A percentile compares a stretch with the other conserved stretches of the same genome.
phyloP scores from a whole-genome alignment of 2,113 vertebrate species.

The Salvelinus namaycush region DNA sequence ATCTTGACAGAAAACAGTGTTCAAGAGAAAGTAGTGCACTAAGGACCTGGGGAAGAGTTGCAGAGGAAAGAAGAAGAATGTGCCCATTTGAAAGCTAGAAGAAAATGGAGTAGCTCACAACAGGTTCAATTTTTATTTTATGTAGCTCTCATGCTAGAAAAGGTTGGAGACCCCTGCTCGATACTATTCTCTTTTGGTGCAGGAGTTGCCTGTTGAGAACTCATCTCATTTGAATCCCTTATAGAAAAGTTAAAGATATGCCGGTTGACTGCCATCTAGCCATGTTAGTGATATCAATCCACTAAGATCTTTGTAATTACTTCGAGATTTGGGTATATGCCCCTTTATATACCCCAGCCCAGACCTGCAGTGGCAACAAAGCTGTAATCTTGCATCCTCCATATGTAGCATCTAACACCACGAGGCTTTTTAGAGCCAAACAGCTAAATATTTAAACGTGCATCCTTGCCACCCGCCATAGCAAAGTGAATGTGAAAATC shows the following conservation, averaged over 20 bases:
- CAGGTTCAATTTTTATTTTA: too few species aligned
- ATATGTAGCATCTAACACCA: neutral
- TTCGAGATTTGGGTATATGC: neutral
- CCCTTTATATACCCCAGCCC: neutral
- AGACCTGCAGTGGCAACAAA: neutral
- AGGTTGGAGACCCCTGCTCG: too few species aligned
- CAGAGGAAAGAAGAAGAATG: too few species aligned
- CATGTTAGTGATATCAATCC: neutral
- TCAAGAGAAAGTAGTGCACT: too few species aligned
- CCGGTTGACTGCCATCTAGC: neutral
- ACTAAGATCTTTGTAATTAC: neutral
- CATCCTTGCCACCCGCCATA: neutral
- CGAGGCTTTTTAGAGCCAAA: neutral
- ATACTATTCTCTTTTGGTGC: neutral
- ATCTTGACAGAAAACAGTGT: too few species aligned
- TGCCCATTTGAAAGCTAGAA: too few species aligned
- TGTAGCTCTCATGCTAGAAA: too few species aligned
- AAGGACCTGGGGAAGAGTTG: too few species aligned
- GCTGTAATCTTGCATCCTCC: neutral
- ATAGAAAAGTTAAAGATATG: neutral
- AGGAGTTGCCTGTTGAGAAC: neutral
- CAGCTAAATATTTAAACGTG: slow-evolving; percentile 11
- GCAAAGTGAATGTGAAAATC: slow-evolving; percentile 2
- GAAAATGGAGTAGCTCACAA: too few species aligned
- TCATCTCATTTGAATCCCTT: neutral